Base-by-base conservation (phyloP, 2,888 invertebrate species). In the Catocala nupta region DNA sequence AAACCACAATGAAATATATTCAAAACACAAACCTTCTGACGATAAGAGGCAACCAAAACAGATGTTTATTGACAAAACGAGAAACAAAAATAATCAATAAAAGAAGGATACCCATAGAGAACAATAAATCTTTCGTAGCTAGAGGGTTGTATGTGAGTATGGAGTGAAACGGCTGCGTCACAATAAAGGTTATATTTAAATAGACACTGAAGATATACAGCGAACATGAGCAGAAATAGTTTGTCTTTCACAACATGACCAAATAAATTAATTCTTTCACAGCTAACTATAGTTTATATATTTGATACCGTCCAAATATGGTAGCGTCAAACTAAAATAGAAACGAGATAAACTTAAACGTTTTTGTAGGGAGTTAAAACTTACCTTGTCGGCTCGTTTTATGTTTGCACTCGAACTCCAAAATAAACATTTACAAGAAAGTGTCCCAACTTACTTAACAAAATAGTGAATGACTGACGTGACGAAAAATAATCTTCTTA, bases 1-100 rank as follows among this genome's bases (percentile, higher is more conserved):
- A 78, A 75, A 73, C 57, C 43, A 9, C 52, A 52, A 55, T 70
- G 66, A 81, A 78, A 83, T 72, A 70, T 70, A 79, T 81, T 80
- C 75, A 25, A 75, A 76, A 76, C 67, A 68, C 56, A 65, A 58
- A 75, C 70, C 47, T 39, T 59, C 69, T 75, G 68, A 80, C 78
- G 81, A 80, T 83, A 80, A 80, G 75, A 62, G 80, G 75, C 76
- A 71, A 72, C 81, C 77, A 72, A 86, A 85, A 88, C 85, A 87
- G 84, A 86, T 85, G 83, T 85, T 78, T 88, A 84, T 88, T 88
- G 86, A 89, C 86, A 86, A 82, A 85, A 81, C 78, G 72, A 70
- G 77, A 73, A 78, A 84, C 80, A 80, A 85, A 86, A 88, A 88
- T 83, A 88, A 90, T 89, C 86, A 87, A 85, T 71, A 70, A 77